Conservation (phyloP, 2,113 vertebrate genomes). For the Boleophthalmus pectinirostris region DNA sequence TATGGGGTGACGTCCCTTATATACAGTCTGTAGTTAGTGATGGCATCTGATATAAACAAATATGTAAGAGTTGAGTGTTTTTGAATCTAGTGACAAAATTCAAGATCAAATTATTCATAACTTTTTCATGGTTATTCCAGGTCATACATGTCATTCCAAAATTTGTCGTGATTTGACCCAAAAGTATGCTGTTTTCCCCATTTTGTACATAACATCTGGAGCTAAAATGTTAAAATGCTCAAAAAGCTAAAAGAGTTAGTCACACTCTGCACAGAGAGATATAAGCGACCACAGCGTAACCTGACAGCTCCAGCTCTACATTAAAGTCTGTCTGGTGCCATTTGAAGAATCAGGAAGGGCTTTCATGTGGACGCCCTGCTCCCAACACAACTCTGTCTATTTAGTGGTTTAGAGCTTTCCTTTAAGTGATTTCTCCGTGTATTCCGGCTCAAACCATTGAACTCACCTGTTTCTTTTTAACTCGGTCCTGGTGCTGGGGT, state of each 20-base stretch:
- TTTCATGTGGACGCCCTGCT: constrained; percentile 46
- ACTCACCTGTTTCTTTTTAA: constrained; percentile 44
- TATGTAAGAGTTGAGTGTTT: no score
- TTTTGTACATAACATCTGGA: not conserved
- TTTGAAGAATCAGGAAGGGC: constrained; percentile 31
- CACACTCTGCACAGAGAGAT: constrained; percentile 33
- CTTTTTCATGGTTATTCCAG: not conserved
- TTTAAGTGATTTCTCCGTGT: constrained; percentile 46
- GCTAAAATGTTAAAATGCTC: constrained; percentile 12
- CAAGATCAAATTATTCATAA: not conserved
- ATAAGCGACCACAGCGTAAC: constrained; percentile 28
- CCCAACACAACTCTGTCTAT: constrained; percentile 44
- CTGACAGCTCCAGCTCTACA: constrained; percentile 47
- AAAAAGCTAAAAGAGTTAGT: not conserved
- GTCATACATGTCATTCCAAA: not conserved
- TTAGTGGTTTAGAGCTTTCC: constrained; percentile 33
- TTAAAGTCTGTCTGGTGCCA: constrained; percentile 40
- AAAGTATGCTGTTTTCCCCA: not conserved
- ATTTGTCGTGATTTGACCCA: not conserved
- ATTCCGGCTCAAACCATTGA: constrained; percentile 44
- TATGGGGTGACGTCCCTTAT: no score
- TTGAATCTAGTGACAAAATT: no score
- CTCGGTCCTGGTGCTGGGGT: constrained; percentile 39
- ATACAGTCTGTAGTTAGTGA: no score
- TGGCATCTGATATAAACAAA: not conserved